Evolutionary conservation across 2,888 invertebrate genomes (phyloP).

Genomic region (Suillia variegata): DNA sequence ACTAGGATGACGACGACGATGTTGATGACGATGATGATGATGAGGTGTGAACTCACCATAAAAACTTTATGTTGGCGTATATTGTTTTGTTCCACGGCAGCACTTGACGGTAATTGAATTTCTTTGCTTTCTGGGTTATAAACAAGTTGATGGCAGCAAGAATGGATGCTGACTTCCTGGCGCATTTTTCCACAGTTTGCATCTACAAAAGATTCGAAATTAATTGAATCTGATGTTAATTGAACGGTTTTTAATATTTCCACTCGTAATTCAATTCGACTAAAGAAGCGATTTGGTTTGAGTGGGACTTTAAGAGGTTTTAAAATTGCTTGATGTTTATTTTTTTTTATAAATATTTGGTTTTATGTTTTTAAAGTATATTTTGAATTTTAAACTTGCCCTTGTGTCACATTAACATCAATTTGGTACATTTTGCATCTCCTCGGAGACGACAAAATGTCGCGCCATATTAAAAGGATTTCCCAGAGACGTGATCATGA

Average conservation of each 20-base stretch:
- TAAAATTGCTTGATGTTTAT: no score
- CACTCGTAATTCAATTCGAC: no score
- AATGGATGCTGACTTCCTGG: neutral
- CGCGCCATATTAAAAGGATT: slow-evolving; percentile 50
- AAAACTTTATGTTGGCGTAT: slow-evolving; percentile 22
- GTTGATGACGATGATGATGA: slow-evolving; percentile 34
- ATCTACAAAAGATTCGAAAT: slow-evolving; percentile 31
- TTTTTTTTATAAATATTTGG: no score
- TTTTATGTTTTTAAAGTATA: no score
- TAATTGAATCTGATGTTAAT: slow-evolving; percentile 52
- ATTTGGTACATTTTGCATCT: neutral
- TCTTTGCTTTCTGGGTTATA: slow-evolving; percentile 27
- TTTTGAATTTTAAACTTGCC: no score
- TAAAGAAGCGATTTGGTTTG: no score
- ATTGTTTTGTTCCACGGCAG: slow-evolving; percentile 46
- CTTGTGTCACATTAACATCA: neutral
- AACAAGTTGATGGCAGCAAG: neutral
- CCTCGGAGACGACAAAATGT: slow-evolving; percentile 25
- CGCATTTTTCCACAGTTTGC: neutral
- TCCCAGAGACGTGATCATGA: slow-evolving; percentile 29
- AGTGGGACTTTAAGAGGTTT: no score
- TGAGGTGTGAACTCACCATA: slow-evolving; percentile 52
- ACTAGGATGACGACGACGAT: slow-evolving; percentile 14
- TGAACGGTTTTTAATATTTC: slow-evolving; percentile 44
- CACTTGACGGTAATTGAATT: slow-evolving; percentile 61